Conservation (phyloP, 2,113 vertebrate species). For the Mus pahari region DNA sequence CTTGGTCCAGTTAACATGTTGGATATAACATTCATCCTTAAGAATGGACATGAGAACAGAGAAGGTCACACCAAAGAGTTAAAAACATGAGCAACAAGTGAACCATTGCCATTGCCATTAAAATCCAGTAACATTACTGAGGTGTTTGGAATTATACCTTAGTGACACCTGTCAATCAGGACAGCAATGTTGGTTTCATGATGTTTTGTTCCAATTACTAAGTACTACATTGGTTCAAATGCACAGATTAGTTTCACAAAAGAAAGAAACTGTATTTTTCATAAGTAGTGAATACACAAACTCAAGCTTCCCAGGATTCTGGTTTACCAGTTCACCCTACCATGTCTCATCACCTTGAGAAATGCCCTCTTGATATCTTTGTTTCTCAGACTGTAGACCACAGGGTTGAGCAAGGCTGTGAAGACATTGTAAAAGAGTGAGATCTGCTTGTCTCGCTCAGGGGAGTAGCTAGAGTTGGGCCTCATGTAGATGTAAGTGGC, state of each 20-base stretch:
- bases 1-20: too few relatives aligned
- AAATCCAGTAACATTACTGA: neutral
- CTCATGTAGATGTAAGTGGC: constrained; percentile 62
- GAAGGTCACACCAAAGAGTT: neutral
- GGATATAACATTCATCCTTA: too few relatives aligned
- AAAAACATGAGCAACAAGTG: neutral
- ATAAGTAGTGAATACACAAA: too few relatives aligned
- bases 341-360: constrained; percentile 8
- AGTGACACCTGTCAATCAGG: neutral
- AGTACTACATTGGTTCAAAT: neutral
- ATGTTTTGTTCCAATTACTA: neutral
- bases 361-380: constrained; percentile 66
- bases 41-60: neutral
- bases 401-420: constrained; percentile 63
- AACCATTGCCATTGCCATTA: neutral
- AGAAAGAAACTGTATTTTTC: too few relatives aligned
- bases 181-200: neutral
- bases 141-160: neutral
- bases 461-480: constrained; percentile 57
- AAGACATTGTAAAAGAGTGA: constrained; percentile 73
- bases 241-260: neutral
- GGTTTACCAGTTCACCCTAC: neutral
- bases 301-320: neutral
- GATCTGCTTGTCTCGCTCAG: constrained; percentile 59
- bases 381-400: constrained; percentile 73